Evolutionary conservation across 2,113 vertebrate genomes (phyloP), one percentile per base, ranked within the genome.

Genomic region (Recurvirostra avosetta): DNA sequence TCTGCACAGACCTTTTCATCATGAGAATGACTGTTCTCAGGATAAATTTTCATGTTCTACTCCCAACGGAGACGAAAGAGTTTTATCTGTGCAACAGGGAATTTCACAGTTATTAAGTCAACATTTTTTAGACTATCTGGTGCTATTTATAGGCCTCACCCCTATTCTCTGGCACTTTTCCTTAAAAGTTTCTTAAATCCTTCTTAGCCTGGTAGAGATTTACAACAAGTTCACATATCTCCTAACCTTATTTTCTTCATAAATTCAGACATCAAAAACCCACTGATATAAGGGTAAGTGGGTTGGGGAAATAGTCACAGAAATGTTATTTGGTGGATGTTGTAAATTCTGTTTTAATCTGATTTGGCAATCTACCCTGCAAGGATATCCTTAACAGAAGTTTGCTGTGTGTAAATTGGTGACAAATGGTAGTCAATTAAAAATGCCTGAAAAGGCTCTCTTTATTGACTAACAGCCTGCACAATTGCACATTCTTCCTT

Each of bases 381-480:
- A n/a, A 94, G 29, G 40, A 18, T 56, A 68, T 52, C 62, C 50
- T 80, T 68, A 79, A 53, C 66, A 91, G 62, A 76, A 50, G 2
- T 62, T 89, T 89, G 34, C 21, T 65, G 27, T 41, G 29, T 55
- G n/a, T 59, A 82, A 91, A 71, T 79, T 79, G n/a, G 32, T 92
- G 80, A 83, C 58, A 80, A 91, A 86, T 25, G 23, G 21, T 7
- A 76, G 74, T 91, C 86, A 91, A 34, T 94, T 95, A 95, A 66
- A 58, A 82, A 92, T 30, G 58, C 70, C 74, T 88, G 71, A 76
- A 76, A 95, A 91, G 58, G 34, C 53, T 85, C 52, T 84, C 38
- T 76, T 90, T 95, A 85, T 92, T 94, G 86, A 92, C 89, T 94
- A 76, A 68, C 36, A 73, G 50, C 49, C 84, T 85, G 53, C 40